Base-by-base conservation (phyloP, 1,140 invertebrate genomes). In the Dufourea novaeangliae region DNA sequence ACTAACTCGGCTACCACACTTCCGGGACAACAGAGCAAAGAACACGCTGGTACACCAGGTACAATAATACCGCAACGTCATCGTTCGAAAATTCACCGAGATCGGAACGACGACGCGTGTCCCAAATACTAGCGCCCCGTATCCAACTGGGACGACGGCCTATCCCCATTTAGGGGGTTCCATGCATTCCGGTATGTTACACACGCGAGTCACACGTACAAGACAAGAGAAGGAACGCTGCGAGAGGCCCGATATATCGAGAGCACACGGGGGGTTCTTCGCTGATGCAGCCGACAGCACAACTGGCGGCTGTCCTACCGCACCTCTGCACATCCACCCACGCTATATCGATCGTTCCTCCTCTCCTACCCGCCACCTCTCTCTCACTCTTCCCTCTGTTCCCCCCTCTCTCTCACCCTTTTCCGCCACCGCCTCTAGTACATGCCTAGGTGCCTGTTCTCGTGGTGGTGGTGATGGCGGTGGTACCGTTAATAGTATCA, bases 301-400 rank as follows among this genome's bases (percentile, higher is more conserved):
- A 88, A 91, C 91, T 91, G 90, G 83, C 80, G 78, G 84, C 78
- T 79, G 82, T 87, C 83, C 86, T 87, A 78, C 83, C 87, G 88
- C 88, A 88, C 90, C 89, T 87, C 86, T 89, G 88, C 88, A 86
- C 90, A 89, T 86, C 90, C 90, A 90, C 91, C 91, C 90, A 91
- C 90, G 90, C 90, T 90, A 90, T 91, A 91, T 91, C 90, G 90
- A 91, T 91, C 90, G 87, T 87, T 83, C 85, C 81, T 85, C 78
- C 74, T 80, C 78, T 66, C 81, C 81, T 54, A 62, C 20, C 17
- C 44, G 5, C 4, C 20, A 17, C 39, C 54, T 22, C 37, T 66
- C 62, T 34, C 54, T 44, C 41, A 14, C 17, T n/a, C 7, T 7
- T 20, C 17, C 20, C 46, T n/a, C 46, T 50, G 6, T n/a, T 5